Conservation (phyloP, 2,113 vertebrate genomes). For the Thalassoma bifasciatum region DNA sequence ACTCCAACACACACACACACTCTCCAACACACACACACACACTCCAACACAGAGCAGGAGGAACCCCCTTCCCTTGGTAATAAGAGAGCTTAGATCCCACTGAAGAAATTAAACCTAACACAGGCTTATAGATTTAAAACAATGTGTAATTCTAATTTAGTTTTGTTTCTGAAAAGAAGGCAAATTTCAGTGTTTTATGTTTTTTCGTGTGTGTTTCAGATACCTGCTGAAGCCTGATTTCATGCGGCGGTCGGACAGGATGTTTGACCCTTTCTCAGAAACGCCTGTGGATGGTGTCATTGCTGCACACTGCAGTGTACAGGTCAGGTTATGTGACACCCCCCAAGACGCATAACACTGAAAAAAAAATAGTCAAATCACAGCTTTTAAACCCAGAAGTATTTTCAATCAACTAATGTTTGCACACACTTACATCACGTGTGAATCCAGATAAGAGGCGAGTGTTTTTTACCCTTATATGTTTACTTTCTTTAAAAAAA, state of each 20-base stretch:
- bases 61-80: not conserved
- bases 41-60: no score
- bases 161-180: not conserved
- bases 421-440: no score
- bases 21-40: no score
- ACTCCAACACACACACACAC: not conserved
- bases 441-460: no score
- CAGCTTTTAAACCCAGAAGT: no score
- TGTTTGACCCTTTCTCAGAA: slow-evolving; percentile 98
- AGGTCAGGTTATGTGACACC: slow-evolving; percentile 81
- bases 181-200: no score
- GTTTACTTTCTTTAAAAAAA: no score
- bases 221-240: slow-evolving; percentile 97
- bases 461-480: no score
- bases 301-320: slow-evolving; percentile 96
- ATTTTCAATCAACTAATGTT: no score
- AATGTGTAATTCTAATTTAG: not conserved
- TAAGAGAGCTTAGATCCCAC: not conserved
- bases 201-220: slow-evolving; percentile 69
- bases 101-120: not conserved
- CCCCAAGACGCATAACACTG: not conserved
- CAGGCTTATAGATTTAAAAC: no score
- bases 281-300: slow-evolving; percentile 99
- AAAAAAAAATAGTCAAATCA: no score
- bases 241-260: slow-evolving; percentile 95